phyloP scores from a whole-genome alignment of 1,140 invertebrate species.

The Drosophila teissieri region DNA sequence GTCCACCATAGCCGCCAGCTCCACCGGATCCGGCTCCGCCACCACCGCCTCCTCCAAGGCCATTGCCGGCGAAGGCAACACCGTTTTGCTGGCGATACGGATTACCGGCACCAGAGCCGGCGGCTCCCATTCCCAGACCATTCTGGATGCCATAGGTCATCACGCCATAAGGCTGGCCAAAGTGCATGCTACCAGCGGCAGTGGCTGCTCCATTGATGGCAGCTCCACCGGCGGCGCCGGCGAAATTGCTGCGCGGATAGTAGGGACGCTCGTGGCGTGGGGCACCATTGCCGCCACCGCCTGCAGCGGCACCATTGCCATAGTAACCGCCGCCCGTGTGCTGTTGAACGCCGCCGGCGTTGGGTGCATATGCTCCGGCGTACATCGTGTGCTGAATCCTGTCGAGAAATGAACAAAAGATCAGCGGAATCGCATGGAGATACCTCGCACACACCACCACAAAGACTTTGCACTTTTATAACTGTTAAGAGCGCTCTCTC shows the following conservation, averaged over 20 bases:
- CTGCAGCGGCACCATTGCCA: slow-evolving; percentile 69
- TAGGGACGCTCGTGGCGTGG: slow-evolving; percentile 58
- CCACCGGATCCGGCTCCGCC: slow-evolving; percentile 28
- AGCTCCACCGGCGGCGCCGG: slow-evolving; percentile 44
- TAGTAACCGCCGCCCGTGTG: slow-evolving; percentile 73
- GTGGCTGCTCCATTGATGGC: slow-evolving; percentile 49
- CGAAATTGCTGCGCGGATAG: slow-evolving; percentile 56
- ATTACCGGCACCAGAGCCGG: slow-evolving; percentile 37
- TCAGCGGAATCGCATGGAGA: slow-evolving; percentile 1
- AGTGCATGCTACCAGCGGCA: slow-evolving; percentile 66
- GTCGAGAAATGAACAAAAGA: slow-evolving; percentile 8
- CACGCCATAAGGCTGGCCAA: slow-evolving; percentile 67
- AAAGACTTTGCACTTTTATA: slow-evolving; percentile 40
- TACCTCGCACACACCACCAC: slow-evolving; percentile 1
- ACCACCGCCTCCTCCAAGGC: slow-evolving; percentile 56
- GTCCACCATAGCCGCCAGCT: slow-evolving; percentile 67
- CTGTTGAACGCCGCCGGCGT: slow-evolving; percentile 72
- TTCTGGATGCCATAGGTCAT: slow-evolving; percentile 74
- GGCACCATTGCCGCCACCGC: slow-evolving; percentile 34
- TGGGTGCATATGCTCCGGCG: slow-evolving; percentile 74
- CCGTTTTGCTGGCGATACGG: slow-evolving; percentile 72
- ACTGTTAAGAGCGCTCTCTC: slow-evolving; percentile 12
- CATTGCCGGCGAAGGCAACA: slow-evolving; percentile 39
- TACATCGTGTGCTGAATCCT: slow-evolving; percentile 54
- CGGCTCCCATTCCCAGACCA: slow-evolving; percentile 58